Evolutionary conservation across 2,888 invertebrate species (phyloP).

Genomic region (Hetaerina titia): DNA sequence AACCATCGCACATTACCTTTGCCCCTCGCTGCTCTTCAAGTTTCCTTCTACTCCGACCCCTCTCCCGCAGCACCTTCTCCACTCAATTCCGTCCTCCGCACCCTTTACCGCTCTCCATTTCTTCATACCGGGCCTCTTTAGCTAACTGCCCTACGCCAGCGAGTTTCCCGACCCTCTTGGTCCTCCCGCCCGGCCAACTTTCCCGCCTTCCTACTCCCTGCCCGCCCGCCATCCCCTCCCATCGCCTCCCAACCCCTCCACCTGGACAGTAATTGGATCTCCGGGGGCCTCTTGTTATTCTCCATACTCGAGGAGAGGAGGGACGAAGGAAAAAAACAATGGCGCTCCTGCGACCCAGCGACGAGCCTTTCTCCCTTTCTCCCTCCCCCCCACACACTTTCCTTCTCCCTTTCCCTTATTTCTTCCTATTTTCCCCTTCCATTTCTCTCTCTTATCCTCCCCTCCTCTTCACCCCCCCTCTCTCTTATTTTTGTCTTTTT

Average conservation of each 20-base stretch:
- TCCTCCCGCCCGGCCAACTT: neutral
- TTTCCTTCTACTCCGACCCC: neutral
- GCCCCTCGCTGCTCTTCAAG: neutral
- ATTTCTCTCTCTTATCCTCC: neutral
- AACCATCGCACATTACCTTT: neutral
- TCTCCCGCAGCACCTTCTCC: slow-evolving; percentile 6
- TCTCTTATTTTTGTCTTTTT: neutral
- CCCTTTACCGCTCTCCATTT: slow-evolving; percentile 2
- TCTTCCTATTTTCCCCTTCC: neutral
- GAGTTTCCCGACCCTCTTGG: neutral
- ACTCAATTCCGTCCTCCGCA: neutral
- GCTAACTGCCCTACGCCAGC: slow-evolving; percentile 52
- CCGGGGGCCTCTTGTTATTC: slow-evolving; percentile 66
- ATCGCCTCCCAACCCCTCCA: slow-evolving; percentile 38
- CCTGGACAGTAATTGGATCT: slow-evolving; percentile 67
- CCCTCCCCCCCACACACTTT: neutral
- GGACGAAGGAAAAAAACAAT: slow-evolving; percentile 49
- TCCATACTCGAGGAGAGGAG: slow-evolving; percentile 53
- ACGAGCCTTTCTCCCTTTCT: neutral
- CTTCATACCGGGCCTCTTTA: slow-evolving; percentile 29
- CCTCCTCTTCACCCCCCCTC: neutral
- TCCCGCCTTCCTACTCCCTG: neutral
- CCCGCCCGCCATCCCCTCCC: neutral
- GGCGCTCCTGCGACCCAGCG: slow-evolving; percentile 44
- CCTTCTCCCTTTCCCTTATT: slow-evolving; percentile 7